Percentiles rank a stretch among this genome's conserved stretches.
Conservation (phyloP, 2,888 invertebrate genomes). For the Agrilus biguttatus region DNA sequence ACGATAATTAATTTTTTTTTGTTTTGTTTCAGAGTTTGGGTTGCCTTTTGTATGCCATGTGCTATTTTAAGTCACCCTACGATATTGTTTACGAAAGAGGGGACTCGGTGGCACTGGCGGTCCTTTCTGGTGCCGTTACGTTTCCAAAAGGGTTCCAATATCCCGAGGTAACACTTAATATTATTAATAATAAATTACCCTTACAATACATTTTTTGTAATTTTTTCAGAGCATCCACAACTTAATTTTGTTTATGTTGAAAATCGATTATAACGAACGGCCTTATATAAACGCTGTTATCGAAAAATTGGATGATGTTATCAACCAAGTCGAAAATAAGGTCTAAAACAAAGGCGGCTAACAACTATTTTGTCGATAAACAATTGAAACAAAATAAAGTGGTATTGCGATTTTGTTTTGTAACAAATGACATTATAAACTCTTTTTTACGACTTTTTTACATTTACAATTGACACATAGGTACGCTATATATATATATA, state of each 20-base stretch:
- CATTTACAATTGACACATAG: no score
- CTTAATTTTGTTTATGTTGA: constrained; percentile 52
- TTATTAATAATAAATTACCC: no score
- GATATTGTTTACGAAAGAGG: constrained; percentile 73
- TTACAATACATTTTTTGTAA: constrained; percentile 9
- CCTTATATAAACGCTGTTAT: constrained; percentile 63
- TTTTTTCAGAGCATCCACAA: constrained; percentile 53
- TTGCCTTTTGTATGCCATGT: constrained; percentile 71
- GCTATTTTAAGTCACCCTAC: constrained; percentile 74
- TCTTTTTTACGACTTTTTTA: no score
- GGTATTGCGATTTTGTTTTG: no score
- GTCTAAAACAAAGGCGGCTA: constrained; percentile 27
- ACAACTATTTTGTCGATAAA: no score
- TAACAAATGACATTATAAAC: no score
- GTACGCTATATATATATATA: no score
- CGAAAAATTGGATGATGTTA: constrained; percentile 42
- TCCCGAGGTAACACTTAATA: constrained; percentile 31
- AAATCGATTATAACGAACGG: constrained; percentile 60
- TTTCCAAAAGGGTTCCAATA: constrained; percentile 57
- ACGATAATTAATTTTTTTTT: not conserved
- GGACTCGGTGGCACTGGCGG: constrained; percentile 76
- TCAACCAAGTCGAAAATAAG: constrained; percentile 40
- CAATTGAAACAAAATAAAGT: no score
- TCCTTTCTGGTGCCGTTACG: constrained; percentile 56
- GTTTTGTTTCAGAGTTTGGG: constrained; percentile 55